Evolutionary conservation across 1,140 invertebrate species (phyloP).

Genomic region (Proales similis): DNA sequence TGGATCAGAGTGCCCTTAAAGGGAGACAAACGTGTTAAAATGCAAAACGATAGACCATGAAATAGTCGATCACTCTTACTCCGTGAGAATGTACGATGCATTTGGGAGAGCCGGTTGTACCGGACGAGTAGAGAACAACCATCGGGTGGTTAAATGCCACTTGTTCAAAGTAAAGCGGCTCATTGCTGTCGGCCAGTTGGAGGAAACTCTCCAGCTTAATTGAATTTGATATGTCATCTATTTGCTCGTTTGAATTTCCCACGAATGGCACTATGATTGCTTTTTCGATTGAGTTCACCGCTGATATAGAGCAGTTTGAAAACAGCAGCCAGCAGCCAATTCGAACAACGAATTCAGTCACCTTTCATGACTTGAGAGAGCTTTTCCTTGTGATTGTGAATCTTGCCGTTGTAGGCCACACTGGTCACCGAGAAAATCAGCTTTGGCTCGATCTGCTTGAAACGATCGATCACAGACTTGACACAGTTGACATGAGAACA

Average conservation of each 20-base stretch:
- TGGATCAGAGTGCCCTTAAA: conserved; percentile 59
- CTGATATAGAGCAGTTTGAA: not conserved
- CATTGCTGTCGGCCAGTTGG: conserved; percentile 40
- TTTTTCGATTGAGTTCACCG: conserved; percentile 13
- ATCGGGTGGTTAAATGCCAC: conserved; percentile 60
- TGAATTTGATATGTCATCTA: conserved; percentile 7
- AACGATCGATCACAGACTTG: conserved; percentile 55
- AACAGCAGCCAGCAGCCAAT: conserved; percentile 42
- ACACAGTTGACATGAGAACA: conserved; percentile 37
- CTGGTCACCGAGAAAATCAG: conserved; percentile 57
- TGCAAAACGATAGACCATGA: not conserved
- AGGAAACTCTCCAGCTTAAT: conserved; percentile 35
- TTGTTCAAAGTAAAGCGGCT: conserved; percentile 55
- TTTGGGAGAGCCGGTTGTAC: conserved; percentile 61
- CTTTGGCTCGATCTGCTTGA: conserved; percentile 57
- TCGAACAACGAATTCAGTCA: conserved; percentile 39
- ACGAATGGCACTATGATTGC: conserved; percentile 14
- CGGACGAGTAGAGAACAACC: conserved; percentile 61
- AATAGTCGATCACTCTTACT: conserved; percentile 50
- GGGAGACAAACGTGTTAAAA: conserved; percentile 39
- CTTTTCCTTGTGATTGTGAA: conserved; percentile 56
- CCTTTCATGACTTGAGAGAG: conserved; percentile 54
- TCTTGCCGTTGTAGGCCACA: conserved; percentile 59
- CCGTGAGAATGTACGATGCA: conserved; percentile 61
- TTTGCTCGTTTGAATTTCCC: not conserved